Conservation (phyloP, 2,797 vertebrate genomes). For the Leptoclinus maculatus region DNA sequence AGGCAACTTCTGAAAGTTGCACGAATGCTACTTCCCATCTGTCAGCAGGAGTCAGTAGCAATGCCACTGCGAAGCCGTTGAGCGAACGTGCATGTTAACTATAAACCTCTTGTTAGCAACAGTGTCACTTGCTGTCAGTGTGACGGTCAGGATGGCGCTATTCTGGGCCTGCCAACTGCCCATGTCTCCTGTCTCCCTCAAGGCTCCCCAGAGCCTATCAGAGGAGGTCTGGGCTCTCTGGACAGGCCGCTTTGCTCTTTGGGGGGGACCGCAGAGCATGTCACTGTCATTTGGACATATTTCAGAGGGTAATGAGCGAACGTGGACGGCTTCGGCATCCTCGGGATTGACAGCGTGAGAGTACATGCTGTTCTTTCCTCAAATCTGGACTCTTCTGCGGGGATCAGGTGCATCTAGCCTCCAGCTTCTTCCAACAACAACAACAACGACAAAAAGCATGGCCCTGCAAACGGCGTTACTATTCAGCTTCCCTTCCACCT, state of each 20-base stretch:
- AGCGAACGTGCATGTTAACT: slow-evolving; percentile 19
- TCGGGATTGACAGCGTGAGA: slow-evolving; percentile 33
- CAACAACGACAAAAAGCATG: neutral
- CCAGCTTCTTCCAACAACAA: slow-evolving; percentile 25
- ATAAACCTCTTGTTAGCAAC: slow-evolving; percentile 54
- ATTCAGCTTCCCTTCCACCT: slow-evolving; percentile 19
- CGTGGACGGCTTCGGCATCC: neutral
- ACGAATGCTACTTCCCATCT: slow-evolving; percentile 19
- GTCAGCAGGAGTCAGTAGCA: slow-evolving; percentile 37
- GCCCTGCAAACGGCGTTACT: slow-evolving; percentile 38
- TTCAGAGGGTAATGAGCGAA: slow-evolving; percentile 57
- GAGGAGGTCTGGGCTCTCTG: slow-evolving; percentile 36
- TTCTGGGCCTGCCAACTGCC: slow-evolving; percentile 45
- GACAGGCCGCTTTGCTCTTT: slow-evolving; percentile 53
- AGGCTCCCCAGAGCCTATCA: slow-evolving; percentile 23
- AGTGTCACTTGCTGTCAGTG: slow-evolving; percentile 53
- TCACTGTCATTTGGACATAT: slow-evolving; percentile 46
- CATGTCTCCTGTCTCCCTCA: slow-evolving; percentile 14
- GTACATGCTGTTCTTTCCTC: slow-evolving; percentile 34
- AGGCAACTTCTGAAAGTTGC: slow-evolving; percentile 24
- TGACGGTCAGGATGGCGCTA: slow-evolving; percentile 47
- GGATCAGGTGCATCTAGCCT: slow-evolving; percentile 63
- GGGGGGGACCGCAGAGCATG: slow-evolving; percentile 3
- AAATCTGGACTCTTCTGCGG: slow-evolving; percentile 45
- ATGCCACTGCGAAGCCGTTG: neutral